Percentiles rank a stretch among this genome's conserved stretches.
Evolutionary conservation across 2,888 invertebrate genomes (phyloP).

Genomic region (Lathronympha strigana): DNA sequence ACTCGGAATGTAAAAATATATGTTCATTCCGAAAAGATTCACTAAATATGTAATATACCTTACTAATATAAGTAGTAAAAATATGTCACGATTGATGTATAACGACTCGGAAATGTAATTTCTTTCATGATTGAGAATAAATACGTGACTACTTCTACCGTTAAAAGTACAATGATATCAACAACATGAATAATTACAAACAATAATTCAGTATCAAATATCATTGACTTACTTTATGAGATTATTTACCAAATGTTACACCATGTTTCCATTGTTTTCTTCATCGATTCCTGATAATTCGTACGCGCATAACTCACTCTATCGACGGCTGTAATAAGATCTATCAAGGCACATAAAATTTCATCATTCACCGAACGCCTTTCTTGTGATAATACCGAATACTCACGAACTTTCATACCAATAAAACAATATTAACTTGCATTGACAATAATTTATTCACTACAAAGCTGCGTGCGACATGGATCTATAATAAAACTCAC

Average conservation of each 20-base stretch:
- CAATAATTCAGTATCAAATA: slow-evolving; percentile 31
- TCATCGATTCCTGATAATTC: slow-evolving; percentile 42
- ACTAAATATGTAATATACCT: no score
- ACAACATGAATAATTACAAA: slow-evolving; percentile 31
- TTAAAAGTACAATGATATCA: slow-evolving; percentile 30
- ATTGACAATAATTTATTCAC: slow-evolving; percentile 79
- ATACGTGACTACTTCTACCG: no score
- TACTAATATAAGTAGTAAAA: no score
- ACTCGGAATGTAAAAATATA: no score
- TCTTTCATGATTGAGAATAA: neutral
- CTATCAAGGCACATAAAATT: slow-evolving; percentile 57
- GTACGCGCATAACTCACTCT: slow-evolving; percentile 51
- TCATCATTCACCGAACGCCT: slow-evolving; percentile 59
- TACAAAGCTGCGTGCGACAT: slow-evolving; percentile 52
- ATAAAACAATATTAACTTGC: slow-evolving; percentile 81
- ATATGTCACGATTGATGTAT: no score
- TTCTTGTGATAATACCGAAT: slow-evolving; percentile 65
- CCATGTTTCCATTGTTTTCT: slow-evolving; percentile 39
- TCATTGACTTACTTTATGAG: slow-evolving; percentile 32
- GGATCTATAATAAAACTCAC: slow-evolving; percentile 37
- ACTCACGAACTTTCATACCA: slow-evolving; percentile 72
- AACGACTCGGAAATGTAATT: no score
- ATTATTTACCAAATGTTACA: slow-evolving; percentile 41
- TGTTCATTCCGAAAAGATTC: no score
- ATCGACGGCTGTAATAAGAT: slow-evolving; percentile 57